Evolutionary conservation across 2,113 vertebrate species (phyloP).

Genomic region (Tragelaphus buxtoni): DNA sequence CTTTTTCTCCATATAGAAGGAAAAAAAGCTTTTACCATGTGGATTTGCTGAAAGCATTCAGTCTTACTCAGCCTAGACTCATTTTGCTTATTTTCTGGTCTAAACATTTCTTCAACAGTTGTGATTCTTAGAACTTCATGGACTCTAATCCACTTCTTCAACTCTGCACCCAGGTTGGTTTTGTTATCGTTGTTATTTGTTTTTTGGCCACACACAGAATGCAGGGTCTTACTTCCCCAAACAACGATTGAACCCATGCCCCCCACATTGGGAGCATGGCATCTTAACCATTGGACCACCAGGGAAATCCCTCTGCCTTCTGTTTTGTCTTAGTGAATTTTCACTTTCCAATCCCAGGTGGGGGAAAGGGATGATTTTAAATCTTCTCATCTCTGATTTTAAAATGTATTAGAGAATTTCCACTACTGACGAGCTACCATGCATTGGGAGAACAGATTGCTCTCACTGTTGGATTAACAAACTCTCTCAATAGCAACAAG

Average conservation of each 20-base stretch:
- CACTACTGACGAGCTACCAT: not conserved
- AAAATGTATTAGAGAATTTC: not conserved
- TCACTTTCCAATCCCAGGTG: not conserved
- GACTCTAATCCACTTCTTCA: not conserved
- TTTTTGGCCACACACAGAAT: not conserved
- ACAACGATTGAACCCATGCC: not conserved
- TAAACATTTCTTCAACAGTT: not conserved
- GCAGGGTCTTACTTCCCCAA: not conserved
- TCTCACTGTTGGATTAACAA: not conserved
- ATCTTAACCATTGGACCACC: not conserved
- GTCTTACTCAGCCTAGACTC: not conserved
- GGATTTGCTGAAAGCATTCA: not conserved
- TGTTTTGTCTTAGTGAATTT: not conserved
- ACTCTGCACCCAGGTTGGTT: not conserved
- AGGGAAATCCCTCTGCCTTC: not conserved
- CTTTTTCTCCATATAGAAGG: not conserved
- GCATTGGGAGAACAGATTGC: accelerated
- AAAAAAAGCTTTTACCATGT: not conserved
- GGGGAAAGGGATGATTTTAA: not conserved
- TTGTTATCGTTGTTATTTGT: not conserved
- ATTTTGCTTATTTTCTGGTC: not conserved
- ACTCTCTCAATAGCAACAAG: not conserved
- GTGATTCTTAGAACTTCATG: not conserved
- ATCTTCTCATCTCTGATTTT: not conserved
- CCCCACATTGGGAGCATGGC: not conserved